Evolutionary conservation across 2,888 invertebrate species (phyloP).

Genomic region (Acrocera orbiculus): DNA sequence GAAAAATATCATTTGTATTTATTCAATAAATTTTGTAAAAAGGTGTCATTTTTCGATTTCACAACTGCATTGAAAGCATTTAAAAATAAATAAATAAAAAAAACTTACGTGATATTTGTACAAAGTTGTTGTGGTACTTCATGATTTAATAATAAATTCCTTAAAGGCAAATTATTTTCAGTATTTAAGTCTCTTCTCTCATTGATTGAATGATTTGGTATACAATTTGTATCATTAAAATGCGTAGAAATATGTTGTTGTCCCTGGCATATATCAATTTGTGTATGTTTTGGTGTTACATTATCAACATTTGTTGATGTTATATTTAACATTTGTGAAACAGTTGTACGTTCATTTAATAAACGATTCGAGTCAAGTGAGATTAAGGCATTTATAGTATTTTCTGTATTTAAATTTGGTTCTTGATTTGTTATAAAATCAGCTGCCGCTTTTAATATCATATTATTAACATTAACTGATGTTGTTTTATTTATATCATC

Average conservation of each 20-base stretch:
- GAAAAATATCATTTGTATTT: too few species aligned
- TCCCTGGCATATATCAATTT: conserved; percentile 6
- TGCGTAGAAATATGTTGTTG: conserved; percentile 5
- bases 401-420: conserved; percentile 36
- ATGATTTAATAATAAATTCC: conserved; percentile 23
- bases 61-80: too few species aligned
- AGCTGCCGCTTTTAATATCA: conserved; percentile 55
- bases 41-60: too few species aligned
- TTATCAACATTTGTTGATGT: conserved; percentile 11
- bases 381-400: conserved; percentile 16
- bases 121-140: too few species aligned
- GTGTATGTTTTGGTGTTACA: conserved; percentile 10
- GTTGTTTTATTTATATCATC: conserved; percentile 15
- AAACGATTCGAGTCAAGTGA: conserved; percentile 13
- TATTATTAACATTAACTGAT: conserved; percentile 39
- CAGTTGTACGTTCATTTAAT: conserved; percentile 9
- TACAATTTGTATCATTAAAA: conserved; percentile 7
- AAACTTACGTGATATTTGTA: too few species aligned
- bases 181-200: conserved; percentile 2
- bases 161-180: conserved; percentile 17
- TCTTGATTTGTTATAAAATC: conserved; percentile 48
- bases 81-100: too few species aligned
- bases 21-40: too few species aligned
- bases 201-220: conserved; percentile 8
- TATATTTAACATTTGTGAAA: conserved; percentile 13